Base-by-base conservation (phyloP, 2,888 invertebrate genomes). In the Tupiocoris notatus region DNA sequence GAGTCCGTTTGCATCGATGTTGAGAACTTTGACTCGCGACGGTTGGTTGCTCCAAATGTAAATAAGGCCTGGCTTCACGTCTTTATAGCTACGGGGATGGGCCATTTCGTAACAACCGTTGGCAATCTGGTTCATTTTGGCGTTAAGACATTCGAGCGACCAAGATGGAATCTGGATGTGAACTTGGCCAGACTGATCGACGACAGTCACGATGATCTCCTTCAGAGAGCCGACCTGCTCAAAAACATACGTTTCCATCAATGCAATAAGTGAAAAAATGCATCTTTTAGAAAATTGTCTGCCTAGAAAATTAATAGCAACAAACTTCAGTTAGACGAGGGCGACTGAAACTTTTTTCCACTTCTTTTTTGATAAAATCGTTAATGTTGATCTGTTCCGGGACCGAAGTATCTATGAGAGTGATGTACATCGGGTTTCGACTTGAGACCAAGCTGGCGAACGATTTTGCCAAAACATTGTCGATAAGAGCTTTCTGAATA, bases 101-200 rank as follows among this genome's bases (percentile, higher is more conserved):
- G 24, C n/a, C 22, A 25, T n/a, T 21, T 62, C 54, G 25, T 54
- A 73, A 17, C 18, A 62, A n/a, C 73, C 63, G 20, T 73, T 62
- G 62, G 21, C 21, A n/a, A 73, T 73, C 39, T 62, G 21, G 7
- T 24, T 16, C 18, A 73, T 57, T 39, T 73, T 73, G 20, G 54
- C 54, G 25, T 62, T 73, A 39, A 73, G 63, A 21, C 73, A 73
- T 1, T 39, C 17, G 21, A 73, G 39, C 20, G 73, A 61, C 73
- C 73, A 73, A 16, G 73, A 73, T 16, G 73, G 73, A 9, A 62
- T 25, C 39, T 73, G 73, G n/a, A 73, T 54, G 62, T 20, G 62
- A 7, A 73, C 73, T 23, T 54, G 73, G 7, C 73, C 73, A n/a
- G 17, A 17, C 1, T 20, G 6, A n/a, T 63, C 63, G 63, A 73